Evolutionary conservation across 2,888 invertebrate species (phyloP), one percentile per base, ranked within the genome.

Genomic region (Eupeodes latifasciatus): DNA sequence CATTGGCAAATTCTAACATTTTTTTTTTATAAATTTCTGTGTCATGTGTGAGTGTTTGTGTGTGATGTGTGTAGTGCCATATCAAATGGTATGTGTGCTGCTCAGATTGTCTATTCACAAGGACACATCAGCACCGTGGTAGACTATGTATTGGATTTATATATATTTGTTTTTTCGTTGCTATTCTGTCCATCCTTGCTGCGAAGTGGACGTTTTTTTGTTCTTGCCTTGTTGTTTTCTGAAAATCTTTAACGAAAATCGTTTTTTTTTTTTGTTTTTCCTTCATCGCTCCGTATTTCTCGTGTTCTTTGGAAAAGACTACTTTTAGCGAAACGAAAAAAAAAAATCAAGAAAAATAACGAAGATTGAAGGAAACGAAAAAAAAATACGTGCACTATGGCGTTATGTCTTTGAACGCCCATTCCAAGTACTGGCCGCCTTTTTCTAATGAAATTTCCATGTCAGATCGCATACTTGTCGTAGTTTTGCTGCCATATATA

Each of bases 361-460:
- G 51, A 67, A 34, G 16, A 79, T 57, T 47, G 53, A 61, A 78
- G 61, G 53, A 62, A 69, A 66, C 6, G 27, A 47, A 55, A 64
- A 55, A 64, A 71, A 59, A 40, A 49, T 40, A 36, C 78, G 79
- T 67, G 80, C 80, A 88, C 77, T 81, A 66, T 66, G 75, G 85
- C 85, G 88, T 78, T 78, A 64, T 88, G 81, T 85, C 88, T 88
- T 85, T 88, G 81, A 81, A 81, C 88, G 81, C 88, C 88, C 88
- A 78, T 85, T 85, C 85, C 81, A 74, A 81, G 85, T 85, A 44
- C 78, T 81, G 78, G 88, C 85, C 85, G 88, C 81, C 85, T 85
- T 75, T 78, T 88, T 81, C 85, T 88, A 88, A 88, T 88, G 88
- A 88, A 88, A 88, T 88, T 88, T 88, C 88, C 88, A 88, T 88